Evolutionary conservation across 2,888 invertebrate species (phyloP), one percentile per base, ranked within the genome.

Genomic region (Sycophila texana): DNA sequence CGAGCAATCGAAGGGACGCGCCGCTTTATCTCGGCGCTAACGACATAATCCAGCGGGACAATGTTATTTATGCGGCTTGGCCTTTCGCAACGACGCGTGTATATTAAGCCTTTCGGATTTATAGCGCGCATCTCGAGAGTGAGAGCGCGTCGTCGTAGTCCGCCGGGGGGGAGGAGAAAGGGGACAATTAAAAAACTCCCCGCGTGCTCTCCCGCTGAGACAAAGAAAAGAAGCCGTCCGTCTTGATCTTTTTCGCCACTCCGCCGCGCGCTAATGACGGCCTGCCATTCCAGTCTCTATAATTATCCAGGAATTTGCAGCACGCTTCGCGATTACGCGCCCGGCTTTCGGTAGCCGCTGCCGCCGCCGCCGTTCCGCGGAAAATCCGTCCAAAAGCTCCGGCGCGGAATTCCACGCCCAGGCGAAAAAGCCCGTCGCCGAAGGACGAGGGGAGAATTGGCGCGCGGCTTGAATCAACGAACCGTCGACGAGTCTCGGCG

Each of bases 241-340:
- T 57, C 70, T 58, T 53, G 76, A 70, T 76, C 68, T 70, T 76
- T 70, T 76, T 76, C 76, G 76, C 68, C 76, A 63, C 76, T 70
- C 53, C 18, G 53, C 61, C 18, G 39, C 68, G 70, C 70, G 63
- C 70, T 77, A 77, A 77, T 77, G 65, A 77, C 65, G 71, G 77
- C 57, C 65, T 77, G 63, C 51, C 65, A 65, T 49, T 39, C 20
- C 12, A 10, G 39, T 51, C 70, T 63, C 70, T 70, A 13, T 30
- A 63, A 76, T 76, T 76, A 70, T 63, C 76, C 76, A 22, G 30
- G 76, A 70, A 76, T 76, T 70, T 63, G n/a, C 58, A 10, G 39
- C 53, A 30, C 53, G 51, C 18, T 14, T 12, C 49, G 22, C 60
- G 51, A 61, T 61, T 53, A 51, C 18, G 30, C 16, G 51, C 57